Evolutionary conservation across 2,797 vertebrate species (phyloP).

Genomic region (Vespertilio murinus): DNA sequence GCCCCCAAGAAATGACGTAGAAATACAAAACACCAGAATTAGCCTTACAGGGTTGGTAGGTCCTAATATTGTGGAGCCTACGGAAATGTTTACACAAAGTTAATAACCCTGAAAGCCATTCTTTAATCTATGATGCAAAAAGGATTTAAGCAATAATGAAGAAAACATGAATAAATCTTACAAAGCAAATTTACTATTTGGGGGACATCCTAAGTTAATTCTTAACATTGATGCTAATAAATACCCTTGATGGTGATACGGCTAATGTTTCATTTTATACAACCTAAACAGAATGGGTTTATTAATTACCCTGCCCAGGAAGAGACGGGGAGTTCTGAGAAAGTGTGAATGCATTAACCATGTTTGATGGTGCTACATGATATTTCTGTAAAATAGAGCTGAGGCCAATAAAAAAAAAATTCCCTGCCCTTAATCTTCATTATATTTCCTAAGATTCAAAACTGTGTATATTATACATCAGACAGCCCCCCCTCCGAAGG

Average conservation of each 20-base stretch:
- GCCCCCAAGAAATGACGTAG: neutral
- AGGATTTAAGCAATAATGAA: neutral
- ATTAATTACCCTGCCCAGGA: slow-evolving; percentile 27
- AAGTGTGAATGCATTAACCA: slow-evolving; percentile 48
- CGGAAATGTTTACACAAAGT: neutral
- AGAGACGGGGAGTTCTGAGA: slow-evolving; percentile 47
- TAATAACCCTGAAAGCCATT: neutral
- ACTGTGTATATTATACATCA: slow-evolving; percentile 55
- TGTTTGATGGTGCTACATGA: slow-evolving; percentile 67
- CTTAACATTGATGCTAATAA: slow-evolving; percentile 35
- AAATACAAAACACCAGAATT: neutral
- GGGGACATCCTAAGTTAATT: slow-evolving; percentile 42
- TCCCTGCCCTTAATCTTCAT: slow-evolving; percentile 68
- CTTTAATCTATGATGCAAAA: neutral
- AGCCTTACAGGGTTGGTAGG: neutral
- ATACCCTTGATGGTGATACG: neutral
- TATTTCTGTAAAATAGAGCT: slow-evolving; percentile 64
- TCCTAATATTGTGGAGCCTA: neutral
- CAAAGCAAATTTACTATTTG: slow-evolving; percentile 40
- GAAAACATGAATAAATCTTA: neutral
- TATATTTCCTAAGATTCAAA: slow-evolving; percentile 72
- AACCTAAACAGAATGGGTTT: slow-evolving; percentile 62
- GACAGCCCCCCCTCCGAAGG: slow-evolving; percentile 36
- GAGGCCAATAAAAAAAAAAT: neutral
- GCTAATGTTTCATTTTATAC: slow-evolving; percentile 62